Conservation (phyloP, 2,797 vertebrate genomes). For the Argya squamiceps region DNA sequence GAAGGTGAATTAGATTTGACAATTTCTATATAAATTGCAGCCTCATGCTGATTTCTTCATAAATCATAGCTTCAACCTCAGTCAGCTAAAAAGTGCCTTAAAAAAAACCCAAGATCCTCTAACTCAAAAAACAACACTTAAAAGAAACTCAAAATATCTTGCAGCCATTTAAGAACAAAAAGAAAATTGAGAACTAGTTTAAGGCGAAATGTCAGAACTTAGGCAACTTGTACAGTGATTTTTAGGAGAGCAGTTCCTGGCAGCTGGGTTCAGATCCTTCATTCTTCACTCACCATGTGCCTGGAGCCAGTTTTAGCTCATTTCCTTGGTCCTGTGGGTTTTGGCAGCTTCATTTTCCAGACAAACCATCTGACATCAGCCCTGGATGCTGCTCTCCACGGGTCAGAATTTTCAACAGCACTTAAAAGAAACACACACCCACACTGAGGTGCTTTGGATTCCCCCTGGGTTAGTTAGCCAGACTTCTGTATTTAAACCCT, state of each 20-base stretch:
- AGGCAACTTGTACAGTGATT: not conserved
- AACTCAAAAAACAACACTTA: not conserved
- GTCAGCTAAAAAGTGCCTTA: not conserved
- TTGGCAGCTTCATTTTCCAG: not conserved
- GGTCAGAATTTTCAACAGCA: not conserved
- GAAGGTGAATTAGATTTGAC: not conserved
- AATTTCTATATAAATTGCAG: not conserved
- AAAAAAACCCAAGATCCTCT: not conserved
- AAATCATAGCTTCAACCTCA: not conserved
- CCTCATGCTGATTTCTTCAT: not conserved
- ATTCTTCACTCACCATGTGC: not conserved
- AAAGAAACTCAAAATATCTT: not conserved
- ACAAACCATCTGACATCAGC: not conserved
- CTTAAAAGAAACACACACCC: accelerated
- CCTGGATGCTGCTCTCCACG: not conserved
- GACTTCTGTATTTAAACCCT: too few species aligned
- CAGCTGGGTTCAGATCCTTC: not conserved
- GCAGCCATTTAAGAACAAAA: not conserved
- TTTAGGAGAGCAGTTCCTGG: not conserved
- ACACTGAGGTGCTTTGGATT: accelerated
- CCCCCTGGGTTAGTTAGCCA: accelerated
- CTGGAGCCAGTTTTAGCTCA: not conserved
- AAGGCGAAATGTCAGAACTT: not conserved
- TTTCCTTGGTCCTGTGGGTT: not conserved
- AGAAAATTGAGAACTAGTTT: not conserved